Conservation (phyloP, 2,113 vertebrate genomes). For the Tonatia bakeri region DNA sequence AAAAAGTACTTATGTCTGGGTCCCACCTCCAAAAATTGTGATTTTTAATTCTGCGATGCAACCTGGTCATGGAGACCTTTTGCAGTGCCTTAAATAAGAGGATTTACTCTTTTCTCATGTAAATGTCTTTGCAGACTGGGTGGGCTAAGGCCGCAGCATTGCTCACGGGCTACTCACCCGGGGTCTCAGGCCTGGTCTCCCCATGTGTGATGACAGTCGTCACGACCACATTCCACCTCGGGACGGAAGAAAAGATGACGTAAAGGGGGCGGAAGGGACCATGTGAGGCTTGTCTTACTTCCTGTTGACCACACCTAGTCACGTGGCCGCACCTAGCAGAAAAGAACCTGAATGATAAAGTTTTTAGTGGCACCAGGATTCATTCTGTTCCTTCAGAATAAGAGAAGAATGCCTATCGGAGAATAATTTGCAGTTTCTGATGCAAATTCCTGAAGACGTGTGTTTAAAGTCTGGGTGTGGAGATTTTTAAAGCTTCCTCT, state of each 20-base stretch:
- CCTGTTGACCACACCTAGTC: not conserved
- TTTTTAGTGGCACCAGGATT: fast-evolving
- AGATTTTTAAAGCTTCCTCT: not conserved
- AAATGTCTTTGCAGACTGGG: not conserved
- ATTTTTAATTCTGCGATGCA: too few species aligned
- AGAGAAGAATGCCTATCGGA: not conserved
- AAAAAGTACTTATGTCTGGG: not conserved
- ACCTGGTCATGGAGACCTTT: not conserved
- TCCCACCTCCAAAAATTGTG: not conserved
- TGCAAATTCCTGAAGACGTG: not conserved
- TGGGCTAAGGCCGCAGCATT: fast-evolving
- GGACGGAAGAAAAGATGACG: not conserved
- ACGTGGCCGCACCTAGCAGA: not conserved
- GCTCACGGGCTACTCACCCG: too few species aligned
- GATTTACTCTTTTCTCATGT: not conserved
- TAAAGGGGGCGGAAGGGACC: not conserved
- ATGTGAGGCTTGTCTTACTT: fast-evolving
- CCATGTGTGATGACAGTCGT: fast-evolving
- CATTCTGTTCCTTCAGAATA: not conserved
- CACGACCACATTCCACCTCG: not conserved
- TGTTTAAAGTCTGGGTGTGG: not conserved
- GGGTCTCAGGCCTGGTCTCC: not conserved
- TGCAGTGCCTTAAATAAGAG: not conserved
- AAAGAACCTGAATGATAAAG: not conserved
- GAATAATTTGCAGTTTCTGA: not conserved